Evolutionary conservation across 2,888 invertebrate genomes (phyloP).

Genomic region (Macrophya annulata): DNA sequence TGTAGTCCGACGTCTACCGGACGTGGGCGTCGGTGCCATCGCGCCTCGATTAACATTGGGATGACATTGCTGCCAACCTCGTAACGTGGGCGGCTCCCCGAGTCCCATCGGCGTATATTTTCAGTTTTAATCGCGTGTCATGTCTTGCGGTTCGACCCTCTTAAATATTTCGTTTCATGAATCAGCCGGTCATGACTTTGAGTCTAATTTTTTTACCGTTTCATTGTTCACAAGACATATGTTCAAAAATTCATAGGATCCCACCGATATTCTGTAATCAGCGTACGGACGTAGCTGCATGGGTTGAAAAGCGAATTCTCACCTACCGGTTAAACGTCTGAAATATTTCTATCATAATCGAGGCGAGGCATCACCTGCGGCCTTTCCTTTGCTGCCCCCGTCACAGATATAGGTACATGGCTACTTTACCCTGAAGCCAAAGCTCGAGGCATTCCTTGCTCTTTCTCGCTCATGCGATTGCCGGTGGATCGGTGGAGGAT

Average conservation of each 20-base stretch:
- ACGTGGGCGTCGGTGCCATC: constrained; percentile 65
- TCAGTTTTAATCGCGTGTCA: constrained; percentile 56
- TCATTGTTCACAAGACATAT: constrained; percentile 22
- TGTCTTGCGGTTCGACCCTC: constrained; percentile 43
- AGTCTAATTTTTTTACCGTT: neutral
- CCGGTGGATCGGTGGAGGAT: constrained; percentile 72
- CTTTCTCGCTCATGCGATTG: constrained; percentile 56
- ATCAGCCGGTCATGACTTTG: constrained; percentile 15
- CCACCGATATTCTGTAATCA: neutral
- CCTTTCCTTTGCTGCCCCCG: constrained; percentile 30
- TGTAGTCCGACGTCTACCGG: constrained; percentile 33
- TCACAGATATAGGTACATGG: constrained; percentile 27
- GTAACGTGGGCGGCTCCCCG: constrained; percentile 77
- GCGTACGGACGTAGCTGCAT: neutral
- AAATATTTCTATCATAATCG: constrained; percentile 50
- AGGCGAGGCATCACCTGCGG: constrained; percentile 42
- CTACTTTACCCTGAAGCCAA: constrained; percentile 23
- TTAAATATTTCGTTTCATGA: constrained; percentile 38
- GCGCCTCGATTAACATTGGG: constrained; percentile 71
- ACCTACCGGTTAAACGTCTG: constrained; percentile 38
- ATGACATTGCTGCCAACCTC: constrained; percentile 67
- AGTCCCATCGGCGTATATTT: constrained; percentile 80
- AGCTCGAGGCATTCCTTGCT: constrained; percentile 50
- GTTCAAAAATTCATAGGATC: too few relatives aligned
- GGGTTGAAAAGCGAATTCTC: constrained; percentile 2